Conservation (phyloP, 2,113 vertebrate species). For the Bufo bufo region DNA sequence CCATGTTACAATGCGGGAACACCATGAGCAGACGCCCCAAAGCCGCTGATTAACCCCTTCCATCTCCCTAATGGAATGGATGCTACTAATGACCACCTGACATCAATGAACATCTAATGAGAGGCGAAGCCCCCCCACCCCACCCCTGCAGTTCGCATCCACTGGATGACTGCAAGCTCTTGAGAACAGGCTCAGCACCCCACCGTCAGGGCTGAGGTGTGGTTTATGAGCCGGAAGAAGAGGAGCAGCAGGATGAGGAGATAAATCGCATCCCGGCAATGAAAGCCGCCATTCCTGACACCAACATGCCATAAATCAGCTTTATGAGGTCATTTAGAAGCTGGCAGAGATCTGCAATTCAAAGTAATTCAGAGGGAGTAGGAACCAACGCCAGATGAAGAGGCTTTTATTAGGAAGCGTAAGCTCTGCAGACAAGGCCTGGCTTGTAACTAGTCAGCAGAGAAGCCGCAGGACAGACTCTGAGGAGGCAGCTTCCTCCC, state of each 20-base stretch:
- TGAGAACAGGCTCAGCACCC: conserved; percentile 58
- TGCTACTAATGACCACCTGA: too few species aligned
- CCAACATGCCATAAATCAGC: conserved; percentile 39
- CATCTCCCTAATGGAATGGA: too few species aligned
- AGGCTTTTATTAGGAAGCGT: not conserved
- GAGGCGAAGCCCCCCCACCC: too few species aligned
- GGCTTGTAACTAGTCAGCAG: not conserved
- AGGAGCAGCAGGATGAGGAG: conserved; percentile 1
- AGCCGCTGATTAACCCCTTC: too few species aligned
- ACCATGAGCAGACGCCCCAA: too few species aligned
- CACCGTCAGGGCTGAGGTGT: not conserved
- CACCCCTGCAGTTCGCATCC: too few species aligned
- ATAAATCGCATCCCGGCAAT: conserved; percentile 46
- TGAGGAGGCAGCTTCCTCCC: not conserved
- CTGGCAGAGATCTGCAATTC: conserved; percentile 50
- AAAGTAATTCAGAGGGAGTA: conserved; percentile 49
- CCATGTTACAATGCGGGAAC: too few species aligned
- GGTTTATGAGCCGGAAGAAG: conserved; percentile 45
- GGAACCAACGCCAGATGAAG: not conserved
- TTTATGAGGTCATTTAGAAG: conserved; percentile 56
- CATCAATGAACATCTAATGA: too few species aligned
- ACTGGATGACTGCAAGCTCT: conserved; percentile 47
- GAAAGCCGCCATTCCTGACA: conserved; percentile 50
- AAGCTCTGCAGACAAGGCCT: not conserved
- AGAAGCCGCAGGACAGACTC: too few species aligned